Percentiles rank a stretch among this genome's conserved stretches.
Conservation (phyloP, 2,797 vertebrate species). For the Ataeniobius toweri region DNA sequence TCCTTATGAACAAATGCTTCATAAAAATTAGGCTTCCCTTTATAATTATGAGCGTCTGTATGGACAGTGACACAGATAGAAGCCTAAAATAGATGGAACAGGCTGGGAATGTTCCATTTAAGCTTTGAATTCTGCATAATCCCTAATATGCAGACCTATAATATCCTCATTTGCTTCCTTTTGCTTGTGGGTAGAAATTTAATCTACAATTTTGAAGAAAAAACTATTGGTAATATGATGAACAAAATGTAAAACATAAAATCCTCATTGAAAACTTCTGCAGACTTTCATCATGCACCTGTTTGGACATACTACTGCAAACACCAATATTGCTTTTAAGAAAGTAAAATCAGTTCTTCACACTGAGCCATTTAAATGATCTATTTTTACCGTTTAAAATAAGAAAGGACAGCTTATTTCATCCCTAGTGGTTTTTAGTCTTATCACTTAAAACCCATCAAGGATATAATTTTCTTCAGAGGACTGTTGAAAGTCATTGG, state of each 20-base stretch:
- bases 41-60: conserved; percentile 54
- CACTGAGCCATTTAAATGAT: conserved; percentile 15
- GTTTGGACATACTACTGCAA: background rate
- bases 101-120: conserved; percentile 43
- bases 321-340: background rate
- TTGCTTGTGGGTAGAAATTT: conserved; percentile 19
- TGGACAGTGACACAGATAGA: conserved; percentile 37
- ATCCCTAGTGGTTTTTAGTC: conserved; percentile 31
- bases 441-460: conserved; percentile 43
- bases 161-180: conserved; percentile 27
- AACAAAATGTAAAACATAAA: background rate
- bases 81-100: conserved; percentile 47
- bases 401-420: conserved; percentile 19
- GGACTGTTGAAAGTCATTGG: conserved; percentile 39
- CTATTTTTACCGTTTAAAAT: conserved; percentile 25
- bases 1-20: conserved; percentile 59
- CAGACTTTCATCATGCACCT: background rate
- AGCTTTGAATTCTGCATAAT: conserved; percentile 37
- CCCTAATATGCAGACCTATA: conserved; percentile 27
- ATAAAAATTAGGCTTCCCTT: conserved; percentile 49
- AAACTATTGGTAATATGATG: background rate
- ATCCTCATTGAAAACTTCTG: background rate
- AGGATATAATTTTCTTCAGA: conserved; percentile 47
- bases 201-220: conserved; percentile 13
- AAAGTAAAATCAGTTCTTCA: background rate